A percentile compares a stretch with the other conserved stretches of the same genome.
Evolutionary conservation across 2,797 vertebrate species (phyloP).

Genomic region (Coendou prehensilis): DNA sequence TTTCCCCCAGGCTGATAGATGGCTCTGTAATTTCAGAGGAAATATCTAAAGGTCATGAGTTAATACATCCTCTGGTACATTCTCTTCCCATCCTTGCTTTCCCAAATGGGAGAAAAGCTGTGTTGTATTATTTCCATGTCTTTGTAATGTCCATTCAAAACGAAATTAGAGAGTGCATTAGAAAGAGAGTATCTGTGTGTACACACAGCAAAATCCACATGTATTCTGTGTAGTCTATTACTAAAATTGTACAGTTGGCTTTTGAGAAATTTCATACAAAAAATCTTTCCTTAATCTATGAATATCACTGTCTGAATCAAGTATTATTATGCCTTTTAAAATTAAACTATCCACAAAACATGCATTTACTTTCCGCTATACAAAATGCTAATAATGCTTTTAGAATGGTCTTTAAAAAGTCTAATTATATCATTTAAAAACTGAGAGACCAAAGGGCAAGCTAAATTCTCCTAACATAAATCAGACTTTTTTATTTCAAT

Average conservation of each 20-base stretch:
- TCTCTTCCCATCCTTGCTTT: constrained; percentile 86
- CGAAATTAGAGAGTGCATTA: constrained; percentile 79
- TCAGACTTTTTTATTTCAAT: constrained; percentile 96
- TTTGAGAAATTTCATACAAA: constrained; percentile 89
- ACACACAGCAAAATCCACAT: constrained; percentile 81
- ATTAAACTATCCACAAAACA: constrained; percentile 93
- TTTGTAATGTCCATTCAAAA: constrained; percentile 79
- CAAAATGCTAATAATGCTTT: constrained; percentile 96
- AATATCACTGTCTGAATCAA: constrained; percentile 91
- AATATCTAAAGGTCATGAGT: constrained; percentile 91
- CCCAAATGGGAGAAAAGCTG: constrained; percentile 81
- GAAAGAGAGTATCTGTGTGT: constrained; percentile 74
- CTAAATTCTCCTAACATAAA: constrained; percentile 97
- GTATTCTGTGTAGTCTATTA: constrained; percentile 78
- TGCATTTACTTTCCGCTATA: constrained; percentile 93
- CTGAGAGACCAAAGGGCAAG: constrained; percentile 95
- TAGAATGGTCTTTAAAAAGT: constrained; percentile 97
- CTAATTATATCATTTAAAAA: constrained; percentile 98
- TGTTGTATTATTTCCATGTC: constrained; percentile 81
- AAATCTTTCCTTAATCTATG: constrained; percentile 91
- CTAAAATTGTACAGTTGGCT: constrained; percentile 86
- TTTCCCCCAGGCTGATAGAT: constrained; percentile 85
- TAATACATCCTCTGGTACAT: constrained; percentile 89
- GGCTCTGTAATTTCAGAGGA: constrained; percentile 89
- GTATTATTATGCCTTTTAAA: constrained; percentile 93